Percentiles rank a stretch among this genome's conserved stretches.
Conservation (phyloP, 2,113 vertebrate species). For the Corythornis vintsioides region DNA sequence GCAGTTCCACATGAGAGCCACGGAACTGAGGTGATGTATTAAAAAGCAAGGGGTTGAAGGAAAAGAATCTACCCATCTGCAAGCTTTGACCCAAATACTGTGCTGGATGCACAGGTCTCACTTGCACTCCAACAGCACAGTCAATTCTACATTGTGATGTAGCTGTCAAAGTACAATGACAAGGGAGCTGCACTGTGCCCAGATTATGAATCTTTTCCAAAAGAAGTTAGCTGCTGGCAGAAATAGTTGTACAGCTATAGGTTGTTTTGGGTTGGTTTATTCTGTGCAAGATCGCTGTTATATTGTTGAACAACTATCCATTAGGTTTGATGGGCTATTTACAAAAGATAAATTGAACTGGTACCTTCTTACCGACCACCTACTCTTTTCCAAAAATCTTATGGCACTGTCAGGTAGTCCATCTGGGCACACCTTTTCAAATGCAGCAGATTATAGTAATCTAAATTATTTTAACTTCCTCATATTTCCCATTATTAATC, state of each 20-base stretch:
- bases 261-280: not conserved
- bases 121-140: not conserved
- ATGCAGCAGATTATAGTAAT: not conserved
- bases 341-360: not conserved
- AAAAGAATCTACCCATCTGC: not conserved
- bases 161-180: not conserved
- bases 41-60: not conserved
- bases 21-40: constrained; percentile 31
- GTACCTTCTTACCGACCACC: not conserved
- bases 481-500: not conserved
- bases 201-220: not conserved
- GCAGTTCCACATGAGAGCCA: constrained; percentile 39
- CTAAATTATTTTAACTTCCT: not conserved
- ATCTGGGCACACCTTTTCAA: not conserved
- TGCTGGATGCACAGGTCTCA: not conserved
- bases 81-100: not conserved
- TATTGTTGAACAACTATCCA: not conserved
- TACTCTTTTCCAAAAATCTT: not conserved
- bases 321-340: not conserved
- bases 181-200: not conserved
- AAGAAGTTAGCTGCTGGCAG: not conserved
- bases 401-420: not conserved
- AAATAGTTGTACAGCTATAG: not conserved
- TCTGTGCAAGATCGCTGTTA: not conserved
- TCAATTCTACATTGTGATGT: not conserved